Percentiles rank a stretch among this genome's conserved stretches.
Evolutionary conservation across 2,797 vertebrate genomes (phyloP).

Genomic region (Manis pentadactyla): DNA sequence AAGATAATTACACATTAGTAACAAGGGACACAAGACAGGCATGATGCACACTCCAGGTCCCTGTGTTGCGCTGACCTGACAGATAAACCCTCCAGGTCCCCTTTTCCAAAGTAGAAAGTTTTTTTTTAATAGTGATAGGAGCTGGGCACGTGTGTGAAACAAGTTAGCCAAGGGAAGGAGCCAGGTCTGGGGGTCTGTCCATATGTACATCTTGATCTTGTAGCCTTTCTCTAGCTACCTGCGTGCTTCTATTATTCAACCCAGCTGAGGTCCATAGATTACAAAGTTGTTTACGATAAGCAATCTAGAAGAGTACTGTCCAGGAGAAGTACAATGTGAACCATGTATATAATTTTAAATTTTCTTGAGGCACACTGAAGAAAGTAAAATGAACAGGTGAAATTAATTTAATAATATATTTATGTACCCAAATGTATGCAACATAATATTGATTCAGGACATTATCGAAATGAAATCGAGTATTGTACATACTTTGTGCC

Average conservation of each 20-base stretch:
- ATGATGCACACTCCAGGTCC: rapidly evolving
- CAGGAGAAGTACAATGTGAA: neutral
- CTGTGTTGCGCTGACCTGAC: neutral
- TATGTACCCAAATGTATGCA: neutral
- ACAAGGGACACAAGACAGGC: neutral
- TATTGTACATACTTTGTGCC: neutral
- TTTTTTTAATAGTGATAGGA: neutral
- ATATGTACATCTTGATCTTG: neutral
- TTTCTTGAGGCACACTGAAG: neutral
- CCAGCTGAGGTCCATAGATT: neutral
- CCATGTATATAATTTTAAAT: neutral
- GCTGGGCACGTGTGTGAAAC: too few species aligned
- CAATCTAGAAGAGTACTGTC: neutral
- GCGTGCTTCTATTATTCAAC: neutral
- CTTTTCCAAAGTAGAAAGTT: neutral
- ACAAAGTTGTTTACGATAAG: neutral
- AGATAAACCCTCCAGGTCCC: neutral
- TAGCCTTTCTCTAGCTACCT: neutral
- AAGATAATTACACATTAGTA: neutral
- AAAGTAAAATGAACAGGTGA: neutral
- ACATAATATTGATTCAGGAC: neutral
- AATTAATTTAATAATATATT: neutral
- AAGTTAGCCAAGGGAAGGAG: neutral
- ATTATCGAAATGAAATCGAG: neutral
- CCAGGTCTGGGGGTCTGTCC: too few species aligned